These are phyloP conservation scores for Emmelina monodactyla DNA, from an alignment of 2,888 invertebrate species.

Conservation along the genomic window DNA sequence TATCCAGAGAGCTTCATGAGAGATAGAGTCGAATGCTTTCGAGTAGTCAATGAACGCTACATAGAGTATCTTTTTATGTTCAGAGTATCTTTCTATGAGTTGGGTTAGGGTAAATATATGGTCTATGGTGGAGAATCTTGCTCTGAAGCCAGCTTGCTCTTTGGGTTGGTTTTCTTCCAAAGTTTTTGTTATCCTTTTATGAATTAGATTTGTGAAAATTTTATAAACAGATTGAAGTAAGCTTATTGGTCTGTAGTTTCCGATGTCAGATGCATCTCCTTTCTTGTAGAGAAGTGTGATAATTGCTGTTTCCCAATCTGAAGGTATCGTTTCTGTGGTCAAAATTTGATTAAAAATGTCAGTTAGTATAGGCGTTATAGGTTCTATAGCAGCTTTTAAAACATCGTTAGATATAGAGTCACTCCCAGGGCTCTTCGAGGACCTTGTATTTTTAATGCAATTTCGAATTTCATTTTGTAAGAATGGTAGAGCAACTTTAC, in stretches of 20 bases:
- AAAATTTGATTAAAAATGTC: background rate
- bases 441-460: no score
- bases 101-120: conserved; percentile 3
- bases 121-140: conserved; percentile 6
- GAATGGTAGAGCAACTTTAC: no score
- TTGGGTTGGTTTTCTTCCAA: conserved; percentile 7
- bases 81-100: conserved; percentile 6
- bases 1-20: conserved; percentile 11
- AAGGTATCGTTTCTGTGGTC: background rate
- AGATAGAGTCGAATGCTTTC: conserved; percentile 11
- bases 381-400: background rate
- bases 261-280: conserved; percentile 9
- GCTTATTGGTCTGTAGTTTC: conserved; percentile 11
- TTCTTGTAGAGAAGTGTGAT: conserved; percentile 12
- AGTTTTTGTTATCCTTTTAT: conserved; percentile 3
- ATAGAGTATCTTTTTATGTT: conserved; percentile 5
- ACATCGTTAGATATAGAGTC: background rate
- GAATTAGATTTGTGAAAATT: conserved; percentile 7
- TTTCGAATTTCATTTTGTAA: no score
- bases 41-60: conserved; percentile 11
- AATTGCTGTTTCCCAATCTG: conserved; percentile 5
- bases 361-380: background rate
- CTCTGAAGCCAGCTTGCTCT: conserved; percentile 11
- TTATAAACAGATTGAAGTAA: conserved; percentile 8
- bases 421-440: background rate